Percentiles rank a stretch among this genome's conserved stretches.
Conservation (phyloP, 2,113 vertebrate genomes). For the Bungarus multicinctus region DNA sequence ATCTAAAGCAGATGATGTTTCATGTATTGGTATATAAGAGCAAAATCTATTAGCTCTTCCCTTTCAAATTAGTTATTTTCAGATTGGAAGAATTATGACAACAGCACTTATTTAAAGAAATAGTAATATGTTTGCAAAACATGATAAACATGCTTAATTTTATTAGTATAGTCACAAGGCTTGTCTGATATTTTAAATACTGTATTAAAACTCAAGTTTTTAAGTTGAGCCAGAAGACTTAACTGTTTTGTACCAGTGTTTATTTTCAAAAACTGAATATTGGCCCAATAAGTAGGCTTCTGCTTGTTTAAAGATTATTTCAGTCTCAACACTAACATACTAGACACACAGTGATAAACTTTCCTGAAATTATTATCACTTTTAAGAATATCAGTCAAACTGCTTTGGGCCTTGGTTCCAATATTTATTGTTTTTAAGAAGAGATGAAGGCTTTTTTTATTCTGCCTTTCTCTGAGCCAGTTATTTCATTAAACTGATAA, state of each 20-base stretch:
- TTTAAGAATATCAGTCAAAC: neutral
- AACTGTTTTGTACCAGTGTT: neutral
- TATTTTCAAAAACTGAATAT: neutral
- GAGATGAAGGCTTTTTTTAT: neutral
- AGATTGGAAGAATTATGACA: neutral
- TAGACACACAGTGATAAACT: neutral
- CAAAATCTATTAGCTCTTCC: constrained; percentile 10
- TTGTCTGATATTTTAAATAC: neutral
- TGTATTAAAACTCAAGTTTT: neutral
- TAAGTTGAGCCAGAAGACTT: neutral
- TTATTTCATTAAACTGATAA: neutral
- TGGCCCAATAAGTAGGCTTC: neutral
- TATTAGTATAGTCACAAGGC: neutral
- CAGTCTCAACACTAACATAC: neutral
- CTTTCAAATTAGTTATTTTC: neutral
- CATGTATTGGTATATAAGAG: neutral
- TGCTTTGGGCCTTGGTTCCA: neutral
- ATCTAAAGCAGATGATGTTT: constrained; percentile 23
- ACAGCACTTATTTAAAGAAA: neutral
- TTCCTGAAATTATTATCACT: neutral
- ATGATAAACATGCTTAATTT: neutral
- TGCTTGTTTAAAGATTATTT: neutral
- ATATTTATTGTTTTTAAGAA: neutral
- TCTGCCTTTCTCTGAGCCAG: neutral
- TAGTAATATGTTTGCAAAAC: neutral